These are phyloP conservation scores for Geotrypetes seraphini DNA, from an alignment of 2,797 vertebrate genomes.

Conservation along the genomic window DNA sequence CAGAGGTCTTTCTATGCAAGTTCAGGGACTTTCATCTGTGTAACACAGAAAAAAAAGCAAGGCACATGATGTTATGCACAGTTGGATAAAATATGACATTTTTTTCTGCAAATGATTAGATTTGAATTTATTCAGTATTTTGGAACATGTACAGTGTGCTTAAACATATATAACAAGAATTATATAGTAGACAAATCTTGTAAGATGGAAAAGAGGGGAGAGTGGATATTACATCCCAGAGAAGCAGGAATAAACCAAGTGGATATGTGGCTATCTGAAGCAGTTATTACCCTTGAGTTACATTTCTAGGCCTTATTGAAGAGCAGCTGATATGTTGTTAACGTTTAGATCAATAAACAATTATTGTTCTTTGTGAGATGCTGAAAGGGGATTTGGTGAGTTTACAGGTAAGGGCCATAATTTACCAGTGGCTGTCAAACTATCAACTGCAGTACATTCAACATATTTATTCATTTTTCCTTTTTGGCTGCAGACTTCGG, in stretches of 20 bases:
- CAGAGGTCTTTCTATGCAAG: too few species aligned
- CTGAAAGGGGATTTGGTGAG: constrained; percentile 46
- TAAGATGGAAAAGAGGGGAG: too few species aligned
- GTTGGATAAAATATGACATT: too few species aligned
- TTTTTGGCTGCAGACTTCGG: too few species aligned
- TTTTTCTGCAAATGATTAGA: too few species aligned
- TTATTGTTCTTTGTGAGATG: constrained; percentile 55
- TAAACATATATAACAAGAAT: too few species aligned
- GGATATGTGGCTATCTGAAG: constrained; percentile 26
- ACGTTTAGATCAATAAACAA: constrained; percentile 53
- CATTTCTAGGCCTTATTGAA: constrained; percentile 46
- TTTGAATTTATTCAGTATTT: too few species aligned
- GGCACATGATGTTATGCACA: too few species aligned
- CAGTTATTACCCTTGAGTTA: constrained; percentile 42
- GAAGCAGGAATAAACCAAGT: constrained; percentile 10
- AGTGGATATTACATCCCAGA: constrained; percentile 3
- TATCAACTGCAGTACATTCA: constrained; percentile 14
- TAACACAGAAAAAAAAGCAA: too few species aligned
- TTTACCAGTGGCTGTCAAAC: constrained; percentile 31
- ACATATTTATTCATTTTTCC: not conserved
- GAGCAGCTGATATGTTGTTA: constrained; percentile 53
- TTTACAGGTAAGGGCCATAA: constrained; percentile 40
- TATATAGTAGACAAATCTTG: too few species aligned
- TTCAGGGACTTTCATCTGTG: too few species aligned
- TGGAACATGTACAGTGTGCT: too few species aligned